Percentiles rank a stretch among this genome's conserved stretches.
These are phyloP conservation scores for Drosophila algonquin DNA, from an alignment of 2,888 invertebrate species.

Conservation along the genomic window DNA sequence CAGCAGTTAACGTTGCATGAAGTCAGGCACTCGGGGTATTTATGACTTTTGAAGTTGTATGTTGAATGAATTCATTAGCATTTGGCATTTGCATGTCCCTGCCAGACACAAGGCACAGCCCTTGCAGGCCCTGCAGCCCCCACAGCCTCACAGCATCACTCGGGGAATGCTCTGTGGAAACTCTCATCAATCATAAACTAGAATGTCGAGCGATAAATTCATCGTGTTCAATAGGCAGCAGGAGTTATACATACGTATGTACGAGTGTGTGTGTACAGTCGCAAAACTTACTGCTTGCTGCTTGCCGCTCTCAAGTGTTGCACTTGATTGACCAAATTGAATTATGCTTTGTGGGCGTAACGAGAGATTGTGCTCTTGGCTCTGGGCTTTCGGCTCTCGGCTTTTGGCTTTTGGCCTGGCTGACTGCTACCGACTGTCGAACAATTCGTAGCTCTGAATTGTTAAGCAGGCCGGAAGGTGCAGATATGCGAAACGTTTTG, in stretches of 20 bases:
- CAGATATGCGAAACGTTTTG: neutral
- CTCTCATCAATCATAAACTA: slow-evolving; percentile 64
- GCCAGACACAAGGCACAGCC: slow-evolving; percentile 1
- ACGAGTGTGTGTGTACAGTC: slow-evolving; percentile 21
- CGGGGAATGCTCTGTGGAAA: slow-evolving; percentile 3
- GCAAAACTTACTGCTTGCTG: slow-evolving; percentile 36
- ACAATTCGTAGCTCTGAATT: neutral
- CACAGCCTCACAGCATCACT: neutral
- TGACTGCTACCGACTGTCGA: neutral
- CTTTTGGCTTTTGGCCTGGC: too few relatives aligned
- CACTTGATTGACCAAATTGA: slow-evolving; percentile 67
- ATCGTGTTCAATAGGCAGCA: slow-evolving; percentile 60
- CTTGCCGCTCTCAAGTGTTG: slow-evolving; percentile 44
- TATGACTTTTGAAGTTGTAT: slow-evolving; percentile 68
- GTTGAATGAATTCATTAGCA: slow-evolving; percentile 65
- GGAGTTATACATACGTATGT: slow-evolving; percentile 5
- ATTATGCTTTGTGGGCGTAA: slow-evolving; percentile 52
- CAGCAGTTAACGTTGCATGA: slow-evolving; percentile 68
- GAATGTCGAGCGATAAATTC: slow-evolving; percentile 66
- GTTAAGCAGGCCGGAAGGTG: slow-evolving; percentile 10
- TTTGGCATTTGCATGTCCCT: slow-evolving; percentile 57
- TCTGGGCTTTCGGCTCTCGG: neutral
- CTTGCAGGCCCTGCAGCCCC: too few relatives aligned
- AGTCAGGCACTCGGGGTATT: slow-evolving; percentile 62
- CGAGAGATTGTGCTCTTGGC: slow-evolving; percentile 5